Evolutionary conservation across 2,797 vertebrate genomes (phyloP).

Genomic region (Lagocephalus sceleratus): DNA sequence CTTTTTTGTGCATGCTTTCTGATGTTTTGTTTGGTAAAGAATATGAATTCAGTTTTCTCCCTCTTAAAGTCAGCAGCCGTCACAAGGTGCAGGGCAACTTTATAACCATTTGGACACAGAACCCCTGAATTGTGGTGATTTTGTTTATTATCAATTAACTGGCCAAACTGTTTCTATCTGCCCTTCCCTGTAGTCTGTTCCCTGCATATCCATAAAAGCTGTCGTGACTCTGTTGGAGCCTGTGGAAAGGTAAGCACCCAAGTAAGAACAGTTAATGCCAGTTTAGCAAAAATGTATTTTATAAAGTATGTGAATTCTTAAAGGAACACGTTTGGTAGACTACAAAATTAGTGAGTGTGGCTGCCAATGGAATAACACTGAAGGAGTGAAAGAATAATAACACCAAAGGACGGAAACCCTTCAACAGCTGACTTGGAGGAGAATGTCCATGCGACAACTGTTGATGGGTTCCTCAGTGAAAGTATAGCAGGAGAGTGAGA

Average conservation of each 20-base stretch:
- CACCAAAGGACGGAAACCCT: too few species aligned
- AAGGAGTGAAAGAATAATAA: too few species aligned
- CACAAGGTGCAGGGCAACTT: slow-evolving; percentile 1
- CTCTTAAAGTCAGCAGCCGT: slow-evolving; percentile 13
- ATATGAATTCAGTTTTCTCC: slow-evolving; percentile 29
- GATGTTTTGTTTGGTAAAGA: slow-evolving; percentile 35
- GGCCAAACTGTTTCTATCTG: slow-evolving; percentile 33
- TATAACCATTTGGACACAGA: slow-evolving; percentile 24
- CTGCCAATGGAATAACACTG: too few species aligned
- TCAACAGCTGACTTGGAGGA: too few species aligned
- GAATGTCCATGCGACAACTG: too few species aligned
- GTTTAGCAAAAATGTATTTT: not conserved
- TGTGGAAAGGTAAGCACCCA: slow-evolving; percentile 82
- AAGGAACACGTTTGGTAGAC: too few species aligned
- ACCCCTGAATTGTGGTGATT: slow-evolving; percentile 28
- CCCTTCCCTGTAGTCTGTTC: slow-evolving; percentile 81
- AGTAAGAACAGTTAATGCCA: not conserved
- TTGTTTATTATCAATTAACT: slow-evolving; percentile 27
- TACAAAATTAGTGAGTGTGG: too few species aligned
- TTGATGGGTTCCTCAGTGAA: too few species aligned
- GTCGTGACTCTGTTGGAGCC: slow-evolving; percentile 76
- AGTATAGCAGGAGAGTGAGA: too few species aligned
- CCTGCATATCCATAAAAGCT: slow-evolving; percentile 81
- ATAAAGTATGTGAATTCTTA: too few species aligned
- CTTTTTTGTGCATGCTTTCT: slow-evolving; percentile 24